Evolutionary conservation across 2,888 invertebrate species (phyloP), one percentile per base, ranked within the genome.

Genomic region (Eucera pruinosa): DNA sequence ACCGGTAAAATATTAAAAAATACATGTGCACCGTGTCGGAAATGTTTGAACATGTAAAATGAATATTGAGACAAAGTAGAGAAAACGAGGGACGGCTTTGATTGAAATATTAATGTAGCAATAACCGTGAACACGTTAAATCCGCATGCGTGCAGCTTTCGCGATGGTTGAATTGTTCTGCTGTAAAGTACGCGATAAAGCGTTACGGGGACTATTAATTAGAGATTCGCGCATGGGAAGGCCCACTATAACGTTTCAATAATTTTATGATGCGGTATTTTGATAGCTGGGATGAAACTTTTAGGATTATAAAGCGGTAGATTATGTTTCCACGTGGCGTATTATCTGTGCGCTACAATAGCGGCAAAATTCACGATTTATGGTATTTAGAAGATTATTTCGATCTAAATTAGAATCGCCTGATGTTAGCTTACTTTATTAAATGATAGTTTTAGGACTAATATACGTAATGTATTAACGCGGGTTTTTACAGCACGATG

Each of bases 1-100:
- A 43, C 18, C n/a, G 18, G 27, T 23, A 6, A 20, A 58, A 13
- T 20, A 20, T 58, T 58, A 13, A 45, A 45, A 30, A 58, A 57
- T 41, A n/a, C 25, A 43, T n/a, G 41, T n/a, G n/a, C 27, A n/a
- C n/a, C 9, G 25, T 7, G 25, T 3, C 11, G 30, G 18, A 50
- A 36, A 55, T 55, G 55, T 55, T 55, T 55, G 55, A 54, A 18
- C 20, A 33, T 11, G 33, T 15, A 11, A 47, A 47, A 60, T 45
- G 15, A 9, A 60, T 13, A 23, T 47, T 33, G 23, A 33, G 15
- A 33, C 23, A 18, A 60, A 33, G 9, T 15, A 13, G 9, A 15
- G 20, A 23, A 33, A 20, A 13, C 1, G 5, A 1, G 0, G 2
- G 9, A 6, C 20, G 0, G 7, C 6, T 47, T 27, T 9, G 3